These are phyloP conservation scores for Calameuta idolon DNA, from an alignment of 2,888 invertebrate species.

Conservation along the genomic window DNA sequence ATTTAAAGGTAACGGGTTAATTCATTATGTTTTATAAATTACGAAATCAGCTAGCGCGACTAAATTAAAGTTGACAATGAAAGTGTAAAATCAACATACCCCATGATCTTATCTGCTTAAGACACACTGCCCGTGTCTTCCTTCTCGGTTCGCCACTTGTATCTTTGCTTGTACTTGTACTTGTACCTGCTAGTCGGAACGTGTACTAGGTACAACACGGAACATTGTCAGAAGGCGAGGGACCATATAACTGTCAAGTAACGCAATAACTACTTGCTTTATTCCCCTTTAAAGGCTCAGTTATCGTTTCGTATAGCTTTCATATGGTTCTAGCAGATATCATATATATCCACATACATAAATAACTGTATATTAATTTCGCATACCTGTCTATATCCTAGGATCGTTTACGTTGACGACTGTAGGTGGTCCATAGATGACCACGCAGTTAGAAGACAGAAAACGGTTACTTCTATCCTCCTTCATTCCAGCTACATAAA, in stretches of 20 bases:
- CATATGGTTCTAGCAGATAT: neutral
- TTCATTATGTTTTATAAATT: neutral
- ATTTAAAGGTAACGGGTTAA: neutral
- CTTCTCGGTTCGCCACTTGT: neutral
- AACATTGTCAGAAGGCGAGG: conserved; percentile 11
- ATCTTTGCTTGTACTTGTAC: neutral
- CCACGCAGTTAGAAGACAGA: neutral
- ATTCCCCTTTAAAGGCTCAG: conserved; percentile 20
- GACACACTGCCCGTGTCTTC: neutral
- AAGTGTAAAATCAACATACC: neutral
- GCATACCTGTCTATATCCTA: conserved; percentile 6
- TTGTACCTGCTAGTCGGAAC: neutral
- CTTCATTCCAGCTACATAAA: neutral
- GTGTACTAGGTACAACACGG: neutral
- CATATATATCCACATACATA: neutral
- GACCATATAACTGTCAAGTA: conserved; percentile 14
- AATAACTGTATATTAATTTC: neutral
- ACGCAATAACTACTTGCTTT: conserved; percentile 27
- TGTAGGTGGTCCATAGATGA: too few species aligned
- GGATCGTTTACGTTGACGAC: conserved; percentile 2
- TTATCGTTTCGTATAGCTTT: conserved; percentile 20
- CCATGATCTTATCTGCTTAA: neutral
- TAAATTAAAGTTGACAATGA: neutral
- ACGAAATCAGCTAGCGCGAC: neutral
- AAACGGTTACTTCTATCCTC: neutral